These are phyloP conservation scores for Lasioglossum marginatum DNA, from an alignment of 2,888 invertebrate genomes.

Conservation along the genomic window DNA sequence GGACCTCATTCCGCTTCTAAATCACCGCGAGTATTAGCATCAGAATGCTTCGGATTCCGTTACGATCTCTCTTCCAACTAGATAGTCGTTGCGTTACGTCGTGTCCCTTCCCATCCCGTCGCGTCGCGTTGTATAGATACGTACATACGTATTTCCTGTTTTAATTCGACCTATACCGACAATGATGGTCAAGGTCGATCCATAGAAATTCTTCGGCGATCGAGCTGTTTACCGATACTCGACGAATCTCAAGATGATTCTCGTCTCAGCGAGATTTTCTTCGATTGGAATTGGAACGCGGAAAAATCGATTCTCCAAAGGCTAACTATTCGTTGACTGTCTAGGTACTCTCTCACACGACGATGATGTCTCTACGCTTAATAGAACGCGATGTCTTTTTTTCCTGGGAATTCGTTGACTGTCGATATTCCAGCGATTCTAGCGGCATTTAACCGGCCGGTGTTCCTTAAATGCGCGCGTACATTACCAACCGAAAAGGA, in stretches of 20 bases:
- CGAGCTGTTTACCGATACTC: slow-evolving; percentile 10
- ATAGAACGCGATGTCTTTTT: neutral
- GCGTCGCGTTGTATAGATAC: neutral
- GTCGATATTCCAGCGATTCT: neutral
- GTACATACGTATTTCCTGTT: neutral
- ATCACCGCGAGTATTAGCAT: neutral
- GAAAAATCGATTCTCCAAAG: neutral
- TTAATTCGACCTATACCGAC: neutral
- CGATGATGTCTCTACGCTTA: neutral
- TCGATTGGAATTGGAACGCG: neutral
- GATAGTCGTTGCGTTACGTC: neutral
- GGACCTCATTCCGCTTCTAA: slow-evolving; percentile 3
- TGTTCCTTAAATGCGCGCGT: slow-evolving; percentile 9
- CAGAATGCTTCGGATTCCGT: slow-evolving; percentile 10
- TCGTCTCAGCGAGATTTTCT: neutral
- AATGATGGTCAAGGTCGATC: slow-evolving; percentile 25
- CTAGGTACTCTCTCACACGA: neutral
- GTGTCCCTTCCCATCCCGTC: neutral
- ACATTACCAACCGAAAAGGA: slow-evolving; percentile 39
- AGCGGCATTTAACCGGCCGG: neutral
- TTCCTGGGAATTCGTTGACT: neutral
- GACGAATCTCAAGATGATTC: neutral
- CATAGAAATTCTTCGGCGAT: neutral
- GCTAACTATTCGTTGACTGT: neutral
- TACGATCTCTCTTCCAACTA: slow-evolving; percentile 15